Base-by-base conservation (phyloP, 2,888 invertebrate species). In the Drosophila flavopinicola region DNA sequence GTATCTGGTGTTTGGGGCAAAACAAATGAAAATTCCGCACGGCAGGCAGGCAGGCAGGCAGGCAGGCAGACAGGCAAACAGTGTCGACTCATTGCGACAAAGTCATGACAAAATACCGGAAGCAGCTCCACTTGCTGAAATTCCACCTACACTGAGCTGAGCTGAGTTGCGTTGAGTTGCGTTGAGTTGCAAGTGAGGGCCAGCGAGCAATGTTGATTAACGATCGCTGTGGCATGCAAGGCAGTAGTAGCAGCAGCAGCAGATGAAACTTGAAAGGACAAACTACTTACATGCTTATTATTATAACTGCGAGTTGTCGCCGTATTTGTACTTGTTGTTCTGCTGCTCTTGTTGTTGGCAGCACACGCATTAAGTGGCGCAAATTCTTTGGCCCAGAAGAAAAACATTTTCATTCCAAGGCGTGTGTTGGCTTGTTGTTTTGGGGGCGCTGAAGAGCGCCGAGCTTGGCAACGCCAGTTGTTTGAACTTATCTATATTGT, bases 401-500 rank as follows among this genome's bases (percentile, higher is more conserved):
- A 80, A 80, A 83, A 83, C 82, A 83, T 83, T 87, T 85, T 87
- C 87, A 83, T 83, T 83, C 85, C 87, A 51, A 69, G 53, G 75
- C 85, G 74, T 74, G 41, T 69, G 45, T 47, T n/a, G n/a, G n/a
- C n/a, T n/a, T n/a, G 35, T 7, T 29, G 20, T 24, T 23, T 3
- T 6, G 1, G 23, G 15, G 6, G 6, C n/a, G n/a, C n/a, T n/a
- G n/a, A n/a, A 11, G 17, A n/a, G 20, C 1, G 15, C 10, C 23
- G 27, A 29, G 35, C 48, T 35, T 57, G 37, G n/a, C 44, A 47
- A 49, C 57, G 84, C 68, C 74, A 77, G 78, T 84, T 84, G 85
- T 71, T 84, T 87, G 87, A 83, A 83, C 82, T 87, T 87, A 87
- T 87, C 82, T 83, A 87, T 87, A 87, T 83, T 83, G 87, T 83